Evolutionary conservation across 2,888 invertebrate genomes (phyloP).

Genomic region (Agrotis clavis): DNA sequence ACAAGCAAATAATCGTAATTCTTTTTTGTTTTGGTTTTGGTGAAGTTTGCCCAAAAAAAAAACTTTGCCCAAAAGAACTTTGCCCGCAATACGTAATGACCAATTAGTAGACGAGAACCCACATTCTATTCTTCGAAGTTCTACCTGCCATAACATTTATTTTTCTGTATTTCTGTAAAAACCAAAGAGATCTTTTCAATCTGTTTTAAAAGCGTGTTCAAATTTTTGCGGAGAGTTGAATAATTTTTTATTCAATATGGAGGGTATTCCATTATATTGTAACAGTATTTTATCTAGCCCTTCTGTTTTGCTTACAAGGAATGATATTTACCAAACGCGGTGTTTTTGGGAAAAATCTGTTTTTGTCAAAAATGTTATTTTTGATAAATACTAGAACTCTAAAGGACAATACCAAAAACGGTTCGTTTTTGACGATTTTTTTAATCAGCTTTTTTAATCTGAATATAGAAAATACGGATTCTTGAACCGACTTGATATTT

Average conservation of each 20-base stretch:
- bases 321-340: no score
- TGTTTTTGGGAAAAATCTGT: no score
- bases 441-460: neutral
- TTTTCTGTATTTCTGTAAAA: constrained; percentile 65
- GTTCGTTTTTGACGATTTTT: neutral
- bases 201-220: constrained; percentile 64
- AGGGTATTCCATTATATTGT: neutral
- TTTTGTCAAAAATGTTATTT: no score
- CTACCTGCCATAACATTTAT: constrained; percentile 61
- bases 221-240: constrained; percentile 28
- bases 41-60: no score
- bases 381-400: neutral
- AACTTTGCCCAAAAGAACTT: neutral
- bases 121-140: constrained; percentile 24
- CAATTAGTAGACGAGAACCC: constrained; percentile 13
- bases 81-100: neutral
- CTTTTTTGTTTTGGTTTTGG: no score
- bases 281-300: neutral
- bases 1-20: no score
- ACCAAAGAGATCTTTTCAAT: constrained; percentile 65
- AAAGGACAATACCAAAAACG: neutral
- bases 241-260: neutral
- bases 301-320: neutral
- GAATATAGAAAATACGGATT: neutral
- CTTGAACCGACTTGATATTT: neutral